Evolutionary conservation across 1,140 invertebrate genomes (phyloP).

Genomic region (Anadara kagoshimensis): DNA sequence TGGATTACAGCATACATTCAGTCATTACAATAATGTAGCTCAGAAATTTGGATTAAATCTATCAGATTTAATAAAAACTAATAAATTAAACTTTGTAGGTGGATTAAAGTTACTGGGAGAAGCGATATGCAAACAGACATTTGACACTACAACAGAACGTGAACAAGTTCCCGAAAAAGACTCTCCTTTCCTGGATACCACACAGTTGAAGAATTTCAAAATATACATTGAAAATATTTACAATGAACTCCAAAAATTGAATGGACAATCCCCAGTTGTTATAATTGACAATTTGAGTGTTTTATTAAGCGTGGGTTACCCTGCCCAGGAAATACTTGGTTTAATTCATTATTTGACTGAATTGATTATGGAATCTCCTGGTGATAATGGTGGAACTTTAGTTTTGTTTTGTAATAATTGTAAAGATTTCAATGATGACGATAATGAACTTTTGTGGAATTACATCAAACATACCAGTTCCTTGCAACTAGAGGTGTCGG

Average conservation of each 20-base stretch:
- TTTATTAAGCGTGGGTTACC: slow-evolving; percentile 45
- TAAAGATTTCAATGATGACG: slow-evolving; percentile 41
- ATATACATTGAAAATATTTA: slow-evolving; percentile 13
- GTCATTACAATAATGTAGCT: slow-evolving; percentile 55
- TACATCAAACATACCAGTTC: slow-evolving; percentile 41
- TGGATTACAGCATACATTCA: slow-evolving; percentile 49
- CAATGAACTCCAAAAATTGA: slow-evolving; percentile 9
- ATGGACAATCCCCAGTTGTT: slow-evolving; percentile 28
- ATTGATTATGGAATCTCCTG: neutral
- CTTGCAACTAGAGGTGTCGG: slow-evolving; percentile 42
- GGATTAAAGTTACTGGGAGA: slow-evolving; percentile 49
- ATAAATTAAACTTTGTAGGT: slow-evolving; percentile 51
- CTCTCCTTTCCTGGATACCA: neutral
- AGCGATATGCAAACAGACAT: neutral
- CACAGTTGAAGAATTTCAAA: neutral
- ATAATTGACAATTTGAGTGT: slow-evolving; percentile 56
- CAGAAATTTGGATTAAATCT: slow-evolving; percentile 58
- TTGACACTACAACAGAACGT: neutral
- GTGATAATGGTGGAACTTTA: slow-evolving; percentile 20
- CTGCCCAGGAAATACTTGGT: slow-evolving; percentile 27
- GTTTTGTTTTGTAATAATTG: slow-evolving; percentile 35
- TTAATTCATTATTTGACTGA: slow-evolving; percentile 41
- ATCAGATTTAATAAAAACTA: slow-evolving; percentile 27
- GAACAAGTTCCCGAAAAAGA: slow-evolving; percentile 2
- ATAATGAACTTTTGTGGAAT: slow-evolving; percentile 41